phyloP scores from a whole-genome alignment of 2,888 invertebrate species.

The Drosophila vallismaia region DNA sequence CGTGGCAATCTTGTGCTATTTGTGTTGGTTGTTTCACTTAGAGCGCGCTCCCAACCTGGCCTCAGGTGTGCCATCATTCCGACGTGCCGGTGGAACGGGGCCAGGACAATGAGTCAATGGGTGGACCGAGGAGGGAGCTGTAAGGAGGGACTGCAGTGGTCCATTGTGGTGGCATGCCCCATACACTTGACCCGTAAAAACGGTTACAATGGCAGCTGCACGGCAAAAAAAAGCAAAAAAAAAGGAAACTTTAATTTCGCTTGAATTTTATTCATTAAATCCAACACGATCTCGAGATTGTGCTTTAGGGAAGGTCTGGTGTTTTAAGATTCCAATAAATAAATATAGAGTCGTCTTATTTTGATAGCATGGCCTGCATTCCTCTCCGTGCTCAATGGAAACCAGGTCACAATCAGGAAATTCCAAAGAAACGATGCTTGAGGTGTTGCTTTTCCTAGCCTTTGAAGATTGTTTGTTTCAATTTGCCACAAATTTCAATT shows the following conservation, averaged over 20 bases:
- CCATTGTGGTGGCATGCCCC: conserved; percentile 63
- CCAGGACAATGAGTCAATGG: conserved; percentile 13
- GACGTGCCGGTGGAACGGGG: conserved; percentile 9
- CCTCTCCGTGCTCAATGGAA: background rate
- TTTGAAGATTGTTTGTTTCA: conserved; percentile 31
- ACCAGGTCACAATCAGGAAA: conserved; percentile 35
- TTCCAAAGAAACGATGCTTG: conserved; percentile 49
- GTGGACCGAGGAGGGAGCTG: background rate
- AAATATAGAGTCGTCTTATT: background rate
- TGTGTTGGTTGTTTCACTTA: conserved; percentile 76
- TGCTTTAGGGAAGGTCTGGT: background rate
- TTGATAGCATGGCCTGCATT: background rate
- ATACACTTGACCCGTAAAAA: conserved; percentile 67
- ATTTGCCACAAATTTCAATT: conserved; percentile 44
- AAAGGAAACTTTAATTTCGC: background rate
- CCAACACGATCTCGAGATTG: background rate
- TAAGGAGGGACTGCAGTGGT: conserved; percentile 16
- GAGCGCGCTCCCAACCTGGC: conserved; percentile 61
- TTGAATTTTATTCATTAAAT: background rate
- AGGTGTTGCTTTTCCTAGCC: conserved; percentile 26
- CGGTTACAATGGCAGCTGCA: conserved; percentile 51
- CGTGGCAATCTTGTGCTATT: conserved; percentile 59
- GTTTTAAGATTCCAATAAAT: too few relatives aligned
- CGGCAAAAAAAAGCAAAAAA: conserved; percentile 3
- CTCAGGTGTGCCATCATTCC: conserved; percentile 50